phyloP scores from a whole-genome alignment of 37 sponge, comb jelly and placozoan genomes.

The Cladorhizidae sp. region DNA sequence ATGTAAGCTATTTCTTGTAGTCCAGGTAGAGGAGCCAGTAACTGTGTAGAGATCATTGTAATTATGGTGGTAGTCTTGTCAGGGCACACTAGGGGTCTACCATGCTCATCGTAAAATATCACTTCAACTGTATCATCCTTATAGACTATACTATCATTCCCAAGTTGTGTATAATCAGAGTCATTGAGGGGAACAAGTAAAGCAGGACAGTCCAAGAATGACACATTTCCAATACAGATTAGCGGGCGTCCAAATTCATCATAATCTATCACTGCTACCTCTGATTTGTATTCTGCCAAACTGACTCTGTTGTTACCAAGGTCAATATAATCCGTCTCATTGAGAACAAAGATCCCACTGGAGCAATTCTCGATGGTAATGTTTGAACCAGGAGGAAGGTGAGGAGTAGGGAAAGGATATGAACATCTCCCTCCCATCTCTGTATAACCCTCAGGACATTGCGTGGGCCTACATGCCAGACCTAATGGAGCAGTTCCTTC shows the following conservation, averaged over 20 bases:
- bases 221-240: not conserved
- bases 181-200: not conserved
- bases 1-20: conserved; percentile 39
- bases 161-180: not conserved
- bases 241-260: not conserved
- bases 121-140: not conserved
- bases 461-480: not conserved
- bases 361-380: not conserved
- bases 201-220: conserved; percentile 11
- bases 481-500: not conserved
- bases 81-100: conserved; percentile 3
- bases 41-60: not conserved
- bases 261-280: not conserved
- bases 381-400: not conserved
- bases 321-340: conserved; percentile 11
- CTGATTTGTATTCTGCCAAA: not conserved
- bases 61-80: not conserved
- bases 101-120: not conserved
- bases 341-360: conserved; percentile 5
- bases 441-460: not conserved
- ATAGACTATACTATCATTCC: not conserved
- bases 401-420: no score
- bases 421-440: not conserved
- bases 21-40: not conserved
- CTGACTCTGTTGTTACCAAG: conserved; percentile 12